phyloP scores from a whole-genome alignment of 1,140 invertebrate species.

The Drosophila baimaii region DNA sequence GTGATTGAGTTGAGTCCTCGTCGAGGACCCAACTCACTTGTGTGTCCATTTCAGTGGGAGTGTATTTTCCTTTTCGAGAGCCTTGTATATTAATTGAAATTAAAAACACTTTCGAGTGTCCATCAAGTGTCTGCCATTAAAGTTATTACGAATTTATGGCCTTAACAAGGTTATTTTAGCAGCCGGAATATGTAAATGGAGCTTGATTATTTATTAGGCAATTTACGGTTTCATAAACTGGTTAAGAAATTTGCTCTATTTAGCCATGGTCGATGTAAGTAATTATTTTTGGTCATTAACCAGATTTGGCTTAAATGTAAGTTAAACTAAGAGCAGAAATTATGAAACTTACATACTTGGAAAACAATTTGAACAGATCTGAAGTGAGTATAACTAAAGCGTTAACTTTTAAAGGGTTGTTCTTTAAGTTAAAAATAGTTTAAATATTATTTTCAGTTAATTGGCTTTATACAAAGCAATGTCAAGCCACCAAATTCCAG shows the following conservation, averaged over 20 bases:
- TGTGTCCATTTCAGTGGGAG: slow-evolving; percentile 35
- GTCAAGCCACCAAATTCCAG: not conserved
- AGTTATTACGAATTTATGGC: slow-evolving; percentile 31
- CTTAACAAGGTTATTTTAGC: not conserved
- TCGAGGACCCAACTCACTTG: slow-evolving; percentile 32
- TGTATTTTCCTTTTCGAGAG: slow-evolving; percentile 28
- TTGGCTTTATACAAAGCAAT: not conserved
- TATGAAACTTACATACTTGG: not conserved
- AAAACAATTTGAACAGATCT: not conserved
- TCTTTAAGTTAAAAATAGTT: not conserved
- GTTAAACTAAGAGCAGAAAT: not conserved
- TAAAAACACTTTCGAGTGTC: slow-evolving; percentile 51
- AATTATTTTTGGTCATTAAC: slow-evolving; percentile 1
- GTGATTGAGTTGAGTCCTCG: slow-evolving; percentile 31
- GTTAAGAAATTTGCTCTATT: slow-evolving; percentile 2
- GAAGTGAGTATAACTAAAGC: not conserved
- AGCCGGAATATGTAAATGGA: not conserved
- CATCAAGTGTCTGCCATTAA: slow-evolving; percentile 42
- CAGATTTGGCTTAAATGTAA: not conserved
- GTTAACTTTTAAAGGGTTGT: no score
- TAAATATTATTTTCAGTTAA: not conserved
- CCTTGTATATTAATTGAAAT: slow-evolving; percentile 55
- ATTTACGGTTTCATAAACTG: slow-evolving; percentile 6
- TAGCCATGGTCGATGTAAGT: not conserved
- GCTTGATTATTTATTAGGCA: slow-evolving; percentile 28